Evolutionary conservation across 2,797 vertebrate species (phyloP), one percentile per base, ranked within the genome.

Genomic region (Centroberyx gerrardi): DNA sequence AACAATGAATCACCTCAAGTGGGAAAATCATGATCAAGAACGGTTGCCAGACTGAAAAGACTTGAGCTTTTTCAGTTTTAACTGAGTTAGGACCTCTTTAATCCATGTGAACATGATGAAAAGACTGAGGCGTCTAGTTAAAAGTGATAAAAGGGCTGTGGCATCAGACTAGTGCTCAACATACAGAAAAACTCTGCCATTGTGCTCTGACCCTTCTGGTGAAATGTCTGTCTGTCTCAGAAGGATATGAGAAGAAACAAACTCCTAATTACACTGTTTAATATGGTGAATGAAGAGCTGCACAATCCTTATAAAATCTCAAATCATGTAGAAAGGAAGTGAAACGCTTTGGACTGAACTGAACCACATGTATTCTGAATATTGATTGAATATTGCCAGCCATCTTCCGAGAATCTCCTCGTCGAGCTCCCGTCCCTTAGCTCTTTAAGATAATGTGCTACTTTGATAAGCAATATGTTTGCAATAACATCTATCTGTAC

Each of bases 401-500:
- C 33, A 8, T 72, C 61, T 60, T 72, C 44, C 42, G 33, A 29
- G 29, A 68, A 65, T 72, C 60, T 48, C 36, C 53, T 70, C 67
- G 3, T 28, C 36, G 13, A 66, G 61, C 52, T 33, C 62, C 67
- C 38, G 27, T 72, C 73, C 52, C 66, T 69, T 18, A 36, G 38
- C 33, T 70, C 61, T 77, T 76, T 80, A 66, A 60, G 60, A 83
- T 76, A 71, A 71, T 77, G 84, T 86, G 74, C 79, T 68, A 60
- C 76, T 70, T 18, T 74, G 71, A 80, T 72, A 76, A 58, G 49
- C 13, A 22, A 72, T 61, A 38, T 76, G 71, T 88, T 81, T 81
- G 76, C 59, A 74, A 63, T 74, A 80, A 74, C 64, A 72, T 61
- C 56, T 13, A 14, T 79, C 71, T 44, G 72, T 62, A 81, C 29